Base-by-base conservation (phyloP, 2,888 invertebrate species). In the Labia minor region DNA sequence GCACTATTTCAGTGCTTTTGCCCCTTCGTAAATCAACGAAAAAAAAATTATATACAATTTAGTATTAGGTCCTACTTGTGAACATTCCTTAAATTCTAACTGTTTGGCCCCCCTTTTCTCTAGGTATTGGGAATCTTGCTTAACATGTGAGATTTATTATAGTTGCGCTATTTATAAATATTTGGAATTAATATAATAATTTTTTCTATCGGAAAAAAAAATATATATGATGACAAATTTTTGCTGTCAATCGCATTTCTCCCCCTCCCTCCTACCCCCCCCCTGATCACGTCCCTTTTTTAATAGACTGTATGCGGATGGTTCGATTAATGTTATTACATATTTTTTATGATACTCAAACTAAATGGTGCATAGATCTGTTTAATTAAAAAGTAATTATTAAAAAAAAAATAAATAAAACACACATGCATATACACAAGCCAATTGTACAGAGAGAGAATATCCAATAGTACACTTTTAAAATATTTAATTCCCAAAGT, bases 281-380 rank as follows among this genome's bases (percentile, higher is more conserved):
- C 69, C 64, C 62, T 63, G 37, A 68, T 68, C 69, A 67, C 69
- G 67, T 65, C 63, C 68, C 68, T 67, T 70, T 69, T 68, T 62
- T 68, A 68, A 69, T 62, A 68, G 62, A 66, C 66, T 66, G 66
- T 62, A 62, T 62, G 26, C 21, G 61, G n/a, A 61, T 61, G 62
- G 63, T 66, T 69, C 68, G 69, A 66, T 65, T 68, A 67, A 68
- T 67, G 65, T 69, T 68, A 68, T 70, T 70, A 68, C 69, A 70
- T 70, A 70, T 71, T 70, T 71, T 71, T 69, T 71, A 71, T 71
- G 71, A 71, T 71, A 71, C 71, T 71, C 71, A 70, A 70, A 71
- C 68, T 68, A n/a, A 69, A 70, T 71, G 71, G 71, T 71, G 71
- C 71, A 71, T 71, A 70, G 70, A 70, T 69, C 69, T 71, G 70